Conservation (phyloP, 2,797 vertebrate genomes). For the Ctenosaura bakeri region DNA sequence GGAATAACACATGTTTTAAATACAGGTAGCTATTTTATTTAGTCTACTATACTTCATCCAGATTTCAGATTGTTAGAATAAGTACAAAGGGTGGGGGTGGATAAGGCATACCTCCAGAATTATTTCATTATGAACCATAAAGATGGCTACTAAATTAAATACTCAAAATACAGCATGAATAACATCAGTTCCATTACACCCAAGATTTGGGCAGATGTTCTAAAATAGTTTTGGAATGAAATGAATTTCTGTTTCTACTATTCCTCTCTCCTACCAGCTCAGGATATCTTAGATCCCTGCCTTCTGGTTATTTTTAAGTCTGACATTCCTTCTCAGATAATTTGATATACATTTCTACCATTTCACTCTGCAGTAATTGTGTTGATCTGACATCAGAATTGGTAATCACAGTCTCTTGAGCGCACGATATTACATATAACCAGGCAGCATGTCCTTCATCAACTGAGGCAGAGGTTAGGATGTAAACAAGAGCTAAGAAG, state of each 20-base stretch:
- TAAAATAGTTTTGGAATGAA: neutral
- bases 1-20: constrained; percentile 25
- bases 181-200: neutral
- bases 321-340: neutral
- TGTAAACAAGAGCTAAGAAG: neutral
- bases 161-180: neutral
- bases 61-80: neutral
- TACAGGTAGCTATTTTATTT: neutral
- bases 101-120: neutral
- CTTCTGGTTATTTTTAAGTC: neutral
- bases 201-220: neutral
- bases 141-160: neutral
- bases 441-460: neutral
- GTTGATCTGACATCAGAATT: neutral
- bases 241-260: neutral
- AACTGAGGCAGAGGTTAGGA: neutral
- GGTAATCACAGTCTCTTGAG: neutral
- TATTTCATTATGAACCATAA: constrained; percentile 1
- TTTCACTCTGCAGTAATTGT: neutral
- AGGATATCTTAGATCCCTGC: neutral
- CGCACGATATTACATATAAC: neutral
- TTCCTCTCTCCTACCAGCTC: neutral
- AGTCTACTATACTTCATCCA: neutral
- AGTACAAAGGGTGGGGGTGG: neutral
- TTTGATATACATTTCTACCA: neutral